Evolutionary conservation across 1,140 invertebrate species (phyloP), one percentile per base, ranked within the genome.

Genomic region (Drosophila asahinai): DNA sequence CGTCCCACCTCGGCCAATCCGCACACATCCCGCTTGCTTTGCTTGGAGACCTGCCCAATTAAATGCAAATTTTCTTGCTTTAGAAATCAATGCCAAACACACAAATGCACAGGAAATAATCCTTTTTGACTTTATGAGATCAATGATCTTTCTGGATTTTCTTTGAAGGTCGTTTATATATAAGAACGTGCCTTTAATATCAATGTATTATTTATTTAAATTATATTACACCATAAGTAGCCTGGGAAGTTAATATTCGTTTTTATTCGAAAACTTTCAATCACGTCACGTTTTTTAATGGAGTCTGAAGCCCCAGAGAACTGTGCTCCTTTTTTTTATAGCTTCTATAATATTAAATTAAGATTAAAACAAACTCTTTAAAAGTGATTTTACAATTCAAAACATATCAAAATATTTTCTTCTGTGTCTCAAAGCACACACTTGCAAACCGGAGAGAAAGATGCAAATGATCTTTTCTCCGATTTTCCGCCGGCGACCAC

Each of bases 21-120:
- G 42, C 25, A 43, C 22, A 45, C 59, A 42, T 22, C 33, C 38
- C 6, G 40, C 52, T 14, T 36, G 42, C n/a, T 27, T 48, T 22
- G 43, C 47, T 25, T 7, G 8, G 15, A 48, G 64, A 51, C 59
- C 63, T 77, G 81, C 67, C 81, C 84, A 89, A 89, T 89, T 90
- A 89, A 89, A 90, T 89, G 86, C 84, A 90, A 89, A 89, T 90
- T 89, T 84, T 65, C 49, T 55, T 74, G 65, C 80, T 86, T 86
- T 83, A 80, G 84, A 89, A 89, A 84, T 89, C 84, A 81, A 78
- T 80, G 71, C 36, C 45, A 73, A 54, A 52, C 54, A 59, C 47
- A 15, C 43, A 19, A 27, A 30, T 55, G 54, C 71, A 61, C 58
- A 33, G 55, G 17, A 58, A 64, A 73, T 48, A 62, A 57, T 17